A percentile compares a stretch with the other conserved stretches of the same genome.
These are phyloP conservation scores for Zoroaster sp. DNA, from an alignment of 53 echinoderm and acorn worm species.

Conservation along the genomic window DNA sequence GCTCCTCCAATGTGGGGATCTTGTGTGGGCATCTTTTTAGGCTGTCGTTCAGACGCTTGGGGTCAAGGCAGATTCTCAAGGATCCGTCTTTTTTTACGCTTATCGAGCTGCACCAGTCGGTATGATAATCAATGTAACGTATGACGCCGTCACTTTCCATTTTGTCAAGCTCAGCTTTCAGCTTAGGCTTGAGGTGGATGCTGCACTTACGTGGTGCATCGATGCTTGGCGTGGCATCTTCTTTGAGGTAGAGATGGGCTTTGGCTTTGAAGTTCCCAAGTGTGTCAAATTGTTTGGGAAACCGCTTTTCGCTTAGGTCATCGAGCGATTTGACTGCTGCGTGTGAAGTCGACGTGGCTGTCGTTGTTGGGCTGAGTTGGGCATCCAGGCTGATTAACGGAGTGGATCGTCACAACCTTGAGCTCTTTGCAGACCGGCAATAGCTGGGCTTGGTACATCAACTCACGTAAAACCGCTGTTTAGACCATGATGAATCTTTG, in stretches of 20 bases:
- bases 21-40: too few species aligned
- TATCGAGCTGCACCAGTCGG: conserved; percentile 63
- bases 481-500: conserved; percentile 4
- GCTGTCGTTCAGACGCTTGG: too few species aligned
- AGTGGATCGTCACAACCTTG: conserved; percentile 58
- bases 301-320: conserved; percentile 3
- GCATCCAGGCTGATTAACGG: not conserved
- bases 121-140: conserved; percentile 33
- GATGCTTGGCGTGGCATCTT: conserved; percentile 48
- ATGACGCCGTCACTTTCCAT: conserved; percentile 56
- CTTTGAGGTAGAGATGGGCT: conserved; percentile 30
- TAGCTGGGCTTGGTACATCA: conserved; percentile 60
- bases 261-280: conserved; percentile 15
- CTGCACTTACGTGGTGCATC: too few species aligned
- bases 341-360: too few species aligned
- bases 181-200: too few species aligned
- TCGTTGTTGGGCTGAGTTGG: not conserved
- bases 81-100: conserved; percentile 55
- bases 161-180: too few species aligned
- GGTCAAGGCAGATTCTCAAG: conserved; percentile 36
- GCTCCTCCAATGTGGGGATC: too few species aligned
- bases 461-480: conserved; percentile 47
- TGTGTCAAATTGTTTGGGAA: not conserved
- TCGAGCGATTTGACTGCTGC: not conserved
- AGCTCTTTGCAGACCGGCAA: conserved; percentile 58